phyloP scores from a whole-genome alignment of 2,888 invertebrate genomes.

The Philaethria dido region DNA sequence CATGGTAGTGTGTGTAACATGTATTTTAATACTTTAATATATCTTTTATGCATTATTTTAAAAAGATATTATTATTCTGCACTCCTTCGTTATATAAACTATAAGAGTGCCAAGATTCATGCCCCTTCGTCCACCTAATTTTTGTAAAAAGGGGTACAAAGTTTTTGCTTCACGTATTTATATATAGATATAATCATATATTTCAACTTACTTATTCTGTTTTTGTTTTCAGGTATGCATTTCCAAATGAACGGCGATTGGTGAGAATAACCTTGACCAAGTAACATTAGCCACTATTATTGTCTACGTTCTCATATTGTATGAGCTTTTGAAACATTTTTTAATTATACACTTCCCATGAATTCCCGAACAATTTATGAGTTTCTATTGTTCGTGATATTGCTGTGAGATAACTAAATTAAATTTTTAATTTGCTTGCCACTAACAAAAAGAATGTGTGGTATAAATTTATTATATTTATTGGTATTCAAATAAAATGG shows the following conservation, averaged over 20 bases:
- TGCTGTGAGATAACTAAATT: not conserved
- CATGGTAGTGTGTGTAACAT: too few relatives aligned
- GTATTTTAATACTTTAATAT: too few relatives aligned
- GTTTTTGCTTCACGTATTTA: too few relatives aligned
- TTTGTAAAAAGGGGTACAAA: too few relatives aligned
- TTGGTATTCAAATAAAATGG: not conserved
- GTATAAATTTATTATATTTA: not conserved
- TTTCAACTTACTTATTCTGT: constrained; percentile 29
- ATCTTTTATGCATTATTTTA: too few relatives aligned
- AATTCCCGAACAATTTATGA: constrained; percentile 1
- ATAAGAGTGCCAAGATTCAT: too few relatives aligned
- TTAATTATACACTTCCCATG: constrained; percentile 10
- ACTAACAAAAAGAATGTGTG: not conserved
- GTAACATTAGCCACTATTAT: constrained; percentile 27
- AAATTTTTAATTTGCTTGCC: not conserved
- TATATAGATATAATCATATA: too few relatives aligned
- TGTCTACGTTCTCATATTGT: constrained; percentile 12
- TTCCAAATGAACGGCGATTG: constrained; percentile 27
- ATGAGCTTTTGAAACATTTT: constrained; percentile 1
- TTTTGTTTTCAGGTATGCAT: constrained; percentile 52
- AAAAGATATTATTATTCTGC: too few relatives aligned
- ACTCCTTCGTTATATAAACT: too few relatives aligned
- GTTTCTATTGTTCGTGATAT: constrained; percentile 1
- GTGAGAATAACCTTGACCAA: constrained; percentile 42
- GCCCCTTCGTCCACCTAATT: too few relatives aligned